A percentile compares a stretch with the other conserved stretches of the same genome.
phyloP scores from a whole-genome alignment of 2,888 invertebrate species.

The Dendrolimus houi region DNA sequence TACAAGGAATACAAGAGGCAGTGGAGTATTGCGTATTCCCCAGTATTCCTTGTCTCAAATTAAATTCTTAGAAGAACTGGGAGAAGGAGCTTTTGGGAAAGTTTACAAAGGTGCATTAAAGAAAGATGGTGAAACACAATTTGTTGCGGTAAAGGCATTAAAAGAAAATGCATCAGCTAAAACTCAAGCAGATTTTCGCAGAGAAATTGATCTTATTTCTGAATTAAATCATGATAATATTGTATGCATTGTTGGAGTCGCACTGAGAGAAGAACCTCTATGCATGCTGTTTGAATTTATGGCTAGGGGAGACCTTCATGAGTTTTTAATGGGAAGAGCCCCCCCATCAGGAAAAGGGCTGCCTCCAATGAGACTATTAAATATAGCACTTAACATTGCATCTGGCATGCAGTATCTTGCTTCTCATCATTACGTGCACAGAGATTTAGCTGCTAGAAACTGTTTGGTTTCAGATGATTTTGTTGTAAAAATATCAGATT shows the following conservation, averaged over 20 bases:
- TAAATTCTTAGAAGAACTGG: conserved; percentile 91
- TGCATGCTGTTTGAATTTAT: conserved; percentile 99
- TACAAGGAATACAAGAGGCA: conserved; percentile 65
- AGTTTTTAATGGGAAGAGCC: conserved; percentile 94
- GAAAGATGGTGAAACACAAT: conserved; percentile 81
- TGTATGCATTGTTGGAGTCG: conserved; percentile 95
- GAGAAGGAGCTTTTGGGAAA: conserved; percentile 98
- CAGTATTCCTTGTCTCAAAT: conserved; percentile 92
- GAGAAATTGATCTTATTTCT: conserved; percentile 96
- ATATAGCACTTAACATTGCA: conserved; percentile 92
- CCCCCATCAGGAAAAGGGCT: conserved; percentile 88
- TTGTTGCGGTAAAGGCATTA: conserved; percentile 95
- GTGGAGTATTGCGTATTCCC: conserved; percentile 80
- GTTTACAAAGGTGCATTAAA: conserved; percentile 95
- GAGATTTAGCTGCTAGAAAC: conserved; percentile 97
- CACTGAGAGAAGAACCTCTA: conserved; percentile 90
- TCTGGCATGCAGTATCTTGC: conserved; percentile 91
- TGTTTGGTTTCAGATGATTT: conserved; percentile 96
- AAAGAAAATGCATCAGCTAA: conserved; percentile 95
- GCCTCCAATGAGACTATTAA: conserved; percentile 90
- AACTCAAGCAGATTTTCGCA: conserved; percentile 92
- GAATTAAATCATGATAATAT: conserved; percentile 97
- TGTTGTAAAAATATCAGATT: conserved; percentile 97
- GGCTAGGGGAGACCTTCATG: conserved; percentile 97
- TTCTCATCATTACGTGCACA: conserved; percentile 96